Percentiles rank a stretch among this genome's conserved stretches.
These are phyloP conservation scores for Grammomys surdaster DNA, from an alignment of 2,113 vertebrate genomes.

Conservation along the genomic window DNA sequence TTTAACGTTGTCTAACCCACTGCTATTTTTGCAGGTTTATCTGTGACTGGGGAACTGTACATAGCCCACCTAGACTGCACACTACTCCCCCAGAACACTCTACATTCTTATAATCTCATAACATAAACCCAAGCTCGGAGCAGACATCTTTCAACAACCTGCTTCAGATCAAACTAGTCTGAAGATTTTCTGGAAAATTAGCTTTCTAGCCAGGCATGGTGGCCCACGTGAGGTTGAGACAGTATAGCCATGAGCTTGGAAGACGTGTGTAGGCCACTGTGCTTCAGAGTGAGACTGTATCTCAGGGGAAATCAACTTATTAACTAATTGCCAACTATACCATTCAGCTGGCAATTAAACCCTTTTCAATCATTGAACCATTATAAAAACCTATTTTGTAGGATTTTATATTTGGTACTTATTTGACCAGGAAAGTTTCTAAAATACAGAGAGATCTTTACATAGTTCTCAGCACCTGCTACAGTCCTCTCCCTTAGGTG, in stretches of 20 bases:
- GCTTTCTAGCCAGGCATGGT: not conserved
- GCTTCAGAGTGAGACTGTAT: not conserved
- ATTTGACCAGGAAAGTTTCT: conserved; percentile 35
- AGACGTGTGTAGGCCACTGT: not conserved
- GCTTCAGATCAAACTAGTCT: not conserved
- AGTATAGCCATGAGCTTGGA: not conserved
- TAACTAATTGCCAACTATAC: not conserved
- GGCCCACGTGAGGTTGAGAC: not conserved
- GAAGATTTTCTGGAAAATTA: conserved; percentile 4
- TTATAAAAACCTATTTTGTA: not conserved
- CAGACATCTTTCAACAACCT: not conserved
- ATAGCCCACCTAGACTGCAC: not conserved
- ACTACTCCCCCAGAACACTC: not conserved
- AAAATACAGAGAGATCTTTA: not conserved
- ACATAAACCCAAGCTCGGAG: conserved; percentile 4
- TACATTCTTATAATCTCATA: not conserved
- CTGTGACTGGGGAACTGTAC: not conserved
- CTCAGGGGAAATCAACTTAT: not conserved
- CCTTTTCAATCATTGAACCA: conserved; percentile 1
- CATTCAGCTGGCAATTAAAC: conserved; percentile 32
- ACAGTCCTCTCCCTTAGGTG: not conserved
- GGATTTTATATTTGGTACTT: conserved; percentile 39
- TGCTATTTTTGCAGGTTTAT: not conserved
- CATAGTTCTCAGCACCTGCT: not conserved
- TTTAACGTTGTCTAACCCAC: not conserved